Base-by-base conservation (phyloP, 2,888 invertebrate genomes). In the Mythimna ferrago region DNA sequence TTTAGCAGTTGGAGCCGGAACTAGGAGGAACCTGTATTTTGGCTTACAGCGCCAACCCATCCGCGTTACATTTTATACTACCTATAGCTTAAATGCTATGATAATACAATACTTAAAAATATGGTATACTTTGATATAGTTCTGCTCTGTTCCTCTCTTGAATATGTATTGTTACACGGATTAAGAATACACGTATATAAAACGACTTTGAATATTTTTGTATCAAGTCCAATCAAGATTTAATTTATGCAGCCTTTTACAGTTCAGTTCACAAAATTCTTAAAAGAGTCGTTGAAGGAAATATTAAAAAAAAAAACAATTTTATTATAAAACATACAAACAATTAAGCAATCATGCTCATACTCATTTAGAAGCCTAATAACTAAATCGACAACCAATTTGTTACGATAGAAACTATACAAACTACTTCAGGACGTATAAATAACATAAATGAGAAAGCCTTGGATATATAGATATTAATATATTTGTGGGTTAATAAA, bases 401-500 rank as follows among this genome's bases (percentile, higher is more conserved):
- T 64, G 76, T 70, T 81, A 62, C 54, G 61, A 78, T 73, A 86
- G 14, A 71, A 60, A 64, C n/a, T 73, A 65, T 35, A 73, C 57
- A 84, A 81, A 80, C 68, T 73, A 67, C 71, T 66, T 66, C 60
- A 72, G 71, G 76, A 84, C 48, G 56, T 84, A 81, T 81, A 81
- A 75, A 84, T 81, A 84, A 71, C 38, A 67, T 66, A 71, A 48
- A 57, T 64, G 57, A 65, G 78, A 86, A 75, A 83, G 72, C 82
- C 80, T 86, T 80, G 82, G 83, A 61, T 19, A 48, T 48, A 6
- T 75, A 56, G 32, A 70, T 66, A 75, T 73, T 76, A 67, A 79
- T 71, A 73, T 35, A 80, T 78, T 84, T 72, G 65, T 76, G 56
- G 60, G 56, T 71, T 82, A 74, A 84, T 85, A 89, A 90, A 58